Evolutionary conservation across 1,140 invertebrate species (phyloP), one percentile per base, ranked within the genome.

Genomic region (Hestina assimilis): DNA sequence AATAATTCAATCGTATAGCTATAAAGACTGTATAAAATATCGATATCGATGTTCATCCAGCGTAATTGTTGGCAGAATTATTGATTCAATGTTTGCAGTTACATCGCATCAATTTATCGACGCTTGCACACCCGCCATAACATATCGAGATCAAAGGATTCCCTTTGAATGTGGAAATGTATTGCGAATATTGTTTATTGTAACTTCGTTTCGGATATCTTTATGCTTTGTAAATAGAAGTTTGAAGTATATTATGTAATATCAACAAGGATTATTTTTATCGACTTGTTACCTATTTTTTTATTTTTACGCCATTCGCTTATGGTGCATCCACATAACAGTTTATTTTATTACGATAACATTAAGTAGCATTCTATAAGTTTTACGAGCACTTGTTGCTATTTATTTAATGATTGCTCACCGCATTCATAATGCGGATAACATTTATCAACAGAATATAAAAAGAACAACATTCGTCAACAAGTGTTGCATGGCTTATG

Each of bases 121-220:
- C 50, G 46, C 45, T 55, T 58, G 62, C 55, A 59, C 54, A 64
- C 48, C 20, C 53, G 51, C 42, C 51, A 69, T 70, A 73, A 72
- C 69, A 73, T 66, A 73, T 65, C 40, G 54, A 72, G 71, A 81
- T 78, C 78, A 81, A 81, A 81, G 73, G 65, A 43, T 53, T 69
- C 65, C 61, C 65, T 74, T 66, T 57, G 63, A 63, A 74, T 59
- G 58, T 72, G 59, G 56, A 66, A 11, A 8, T 45, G 31, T 66
- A 35, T 46, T 58, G 47, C 66, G 56, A 52, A 59, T 61, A 65
- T 67, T 61, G 50, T 31, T 43, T 28, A 43, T 29, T 26, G 24
- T 45, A 46, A 46, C 29, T 33, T 35, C 31, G 19, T 56, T 26
- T 35, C 17, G 28, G 38, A 41, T 9, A 41, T 41, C 17, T 41